These are phyloP conservation scores for Zygothrica quintamaculata DNA, from an alignment of 2,888 invertebrate genomes.

Conservation along the genomic window DNA sequence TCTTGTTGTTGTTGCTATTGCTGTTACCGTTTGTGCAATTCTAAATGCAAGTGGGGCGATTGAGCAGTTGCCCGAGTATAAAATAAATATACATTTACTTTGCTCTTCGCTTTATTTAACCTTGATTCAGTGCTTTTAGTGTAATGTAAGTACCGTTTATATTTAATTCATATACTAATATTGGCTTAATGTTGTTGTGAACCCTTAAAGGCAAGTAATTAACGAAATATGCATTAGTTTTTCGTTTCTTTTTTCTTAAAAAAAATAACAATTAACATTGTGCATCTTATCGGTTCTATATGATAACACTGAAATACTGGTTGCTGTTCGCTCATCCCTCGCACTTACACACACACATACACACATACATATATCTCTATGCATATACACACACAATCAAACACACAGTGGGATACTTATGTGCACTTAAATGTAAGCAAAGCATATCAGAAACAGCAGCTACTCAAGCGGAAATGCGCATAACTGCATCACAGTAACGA, in stretches of 20 bases:
- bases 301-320: neutral
- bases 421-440: slow-evolving; percentile 69
- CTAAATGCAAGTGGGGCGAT: slow-evolving; percentile 44
- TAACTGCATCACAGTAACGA: slow-evolving; percentile 68
- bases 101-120: neutral
- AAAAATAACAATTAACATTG: too few species aligned
- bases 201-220: too few species aligned
- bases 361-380: slow-evolving; percentile 14
- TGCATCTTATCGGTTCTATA: too few species aligned
- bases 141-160: too few species aligned
- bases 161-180: too few species aligned
- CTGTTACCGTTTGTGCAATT: slow-evolving; percentile 40
- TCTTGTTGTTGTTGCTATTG: slow-evolving; percentile 28
- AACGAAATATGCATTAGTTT: too few species aligned
- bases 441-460: slow-evolving; percentile 63
- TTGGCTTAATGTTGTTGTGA: too few species aligned
- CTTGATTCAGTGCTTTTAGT: too few species aligned
- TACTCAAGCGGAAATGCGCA: slow-evolving; percentile 73
- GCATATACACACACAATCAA: slow-evolving; percentile 12
- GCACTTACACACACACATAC: slow-evolving; percentile 1
- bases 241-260: too few species aligned
- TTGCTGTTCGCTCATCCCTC: neutral
- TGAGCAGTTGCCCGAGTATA: slow-evolving; percentile 7
- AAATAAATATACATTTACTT: neutral
- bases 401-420: slow-evolving; percentile 25